These are phyloP conservation scores for Siderastrea siderea DNA, from an alignment of 92 coral and sea anemone genomes.

Conservation along the genomic window DNA sequence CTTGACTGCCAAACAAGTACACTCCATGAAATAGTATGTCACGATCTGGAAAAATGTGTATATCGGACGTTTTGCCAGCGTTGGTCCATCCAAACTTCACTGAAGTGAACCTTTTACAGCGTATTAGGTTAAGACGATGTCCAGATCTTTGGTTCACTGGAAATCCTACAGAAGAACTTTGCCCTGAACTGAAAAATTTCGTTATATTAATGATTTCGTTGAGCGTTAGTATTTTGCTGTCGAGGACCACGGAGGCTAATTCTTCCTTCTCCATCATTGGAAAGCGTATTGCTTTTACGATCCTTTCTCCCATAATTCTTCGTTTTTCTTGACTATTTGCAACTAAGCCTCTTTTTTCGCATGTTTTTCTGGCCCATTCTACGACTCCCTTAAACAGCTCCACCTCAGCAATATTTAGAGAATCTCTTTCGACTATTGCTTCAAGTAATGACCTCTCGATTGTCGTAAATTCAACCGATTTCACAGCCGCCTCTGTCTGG, in stretches of 20 bases:
- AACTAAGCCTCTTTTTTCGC: neutral
- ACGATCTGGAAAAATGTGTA: neutral
- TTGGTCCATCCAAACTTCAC: neutral
- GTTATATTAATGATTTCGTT: neutral
- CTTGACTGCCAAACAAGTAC: neutral
- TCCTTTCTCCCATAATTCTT: constrained; percentile 6
- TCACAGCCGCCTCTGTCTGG: neutral
- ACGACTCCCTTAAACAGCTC: constrained; percentile 45
- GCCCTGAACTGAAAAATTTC: neutral
- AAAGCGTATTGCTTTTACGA: constrained; percentile 19
- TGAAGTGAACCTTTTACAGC: neutral
- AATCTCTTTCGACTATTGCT: too few species aligned
- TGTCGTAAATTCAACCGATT: constrained; percentile 33
- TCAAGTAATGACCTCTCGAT: too few species aligned
- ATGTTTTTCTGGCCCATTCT: constrained; percentile 40
- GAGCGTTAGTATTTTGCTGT: neutral
- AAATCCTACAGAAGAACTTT: neutral
- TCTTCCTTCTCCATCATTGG: constrained; percentile 8
- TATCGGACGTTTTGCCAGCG: neutral
- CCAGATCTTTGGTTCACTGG: neutral
- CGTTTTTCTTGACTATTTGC: constrained; percentile 12
- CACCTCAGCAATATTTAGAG: too few species aligned
- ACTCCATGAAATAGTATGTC: constrained; percentile 5
- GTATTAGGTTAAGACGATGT: neutral
- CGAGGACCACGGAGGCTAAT: neutral